Evolutionary conservation across 2,888 invertebrate species (phyloP), one percentile per base, ranked within the genome.

Genomic region (Drosophila siamana): DNA sequence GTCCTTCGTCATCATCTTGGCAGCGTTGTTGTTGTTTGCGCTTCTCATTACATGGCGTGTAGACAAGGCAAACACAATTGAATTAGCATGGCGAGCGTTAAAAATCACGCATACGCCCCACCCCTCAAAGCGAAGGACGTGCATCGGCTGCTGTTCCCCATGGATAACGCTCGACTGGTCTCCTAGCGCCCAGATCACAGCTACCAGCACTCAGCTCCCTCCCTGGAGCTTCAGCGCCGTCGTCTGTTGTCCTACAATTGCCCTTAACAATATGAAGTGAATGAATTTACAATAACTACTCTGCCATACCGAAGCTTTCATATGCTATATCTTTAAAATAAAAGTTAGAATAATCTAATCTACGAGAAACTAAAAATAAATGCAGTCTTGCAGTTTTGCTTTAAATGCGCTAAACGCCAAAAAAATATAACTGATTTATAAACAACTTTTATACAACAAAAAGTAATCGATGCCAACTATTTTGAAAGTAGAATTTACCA

Each of bases 21-120:
- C 54, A 43, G 28, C 56, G 36, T 28, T 66, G 64, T 64, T 74
- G 76, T 74, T 87, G 83, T 84, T 87, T 84, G 88, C 50, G 80
- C 77, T 84, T 70, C 83, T 87, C 83, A 84, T 84, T 84, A 87
- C 83, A 84, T 84, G 88, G 83, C 80, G 86, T 82, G 83, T 86
- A 84, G 83, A 84, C 83, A 85, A 70, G 74, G 79, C 86, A 86
- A 88, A 84, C 88, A 84, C 86, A 85, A 85, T 85, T 88, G 85
- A 85, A 85, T 85, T 88, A 85, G 84, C 85, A 85, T 81, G 79
- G 88, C 69, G 77, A 71, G 84, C 74, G 78, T 74, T 69, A 78
- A 80, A 84, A 88, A 85, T 86, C 84, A 85, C 88, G 88, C 84
- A 85, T 85, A 85, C 88, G 88, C 78, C 86, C 74, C 59, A 11